phyloP scores from a whole-genome alignment of 2,113 vertebrate species.

The Asarcornis scutulata region DNA sequence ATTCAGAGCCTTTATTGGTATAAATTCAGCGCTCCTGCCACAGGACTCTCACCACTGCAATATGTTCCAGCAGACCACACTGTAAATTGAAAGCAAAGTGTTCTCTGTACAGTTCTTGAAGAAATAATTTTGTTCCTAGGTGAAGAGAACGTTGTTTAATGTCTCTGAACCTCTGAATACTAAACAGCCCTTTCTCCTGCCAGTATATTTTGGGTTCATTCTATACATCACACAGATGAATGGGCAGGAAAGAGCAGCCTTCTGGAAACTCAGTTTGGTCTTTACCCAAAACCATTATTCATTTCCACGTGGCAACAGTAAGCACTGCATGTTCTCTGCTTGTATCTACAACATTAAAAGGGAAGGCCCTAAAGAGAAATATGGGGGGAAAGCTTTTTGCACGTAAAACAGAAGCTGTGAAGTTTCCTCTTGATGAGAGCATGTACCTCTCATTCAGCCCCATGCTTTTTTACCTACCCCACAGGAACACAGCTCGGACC shows the following conservation, averaged over 20 bases:
- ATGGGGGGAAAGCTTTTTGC: not conserved
- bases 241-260: not conserved
- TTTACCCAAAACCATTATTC: slow-evolving; percentile 40
- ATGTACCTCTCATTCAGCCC: not conserved
- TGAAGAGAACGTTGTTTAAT: slow-evolving; percentile 38
- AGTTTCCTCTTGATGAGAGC: not conserved
- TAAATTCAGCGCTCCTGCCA: not conserved
- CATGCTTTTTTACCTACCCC: not conserved
- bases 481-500: not conserved
- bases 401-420: not conserved
- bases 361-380: not conserved
- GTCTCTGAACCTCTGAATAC: slow-evolving; percentile 37
- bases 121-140: slow-evolving; percentile 50
- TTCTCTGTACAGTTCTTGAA: slow-evolving; percentile 32
- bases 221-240: slow-evolving; percentile 14
- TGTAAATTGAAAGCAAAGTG: slow-evolving; percentile 42
- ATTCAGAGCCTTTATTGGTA: not conserved
- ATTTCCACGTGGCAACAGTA: not conserved
- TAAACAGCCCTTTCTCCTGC: slow-evolving; percentile 12
- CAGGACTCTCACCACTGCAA: not conserved
- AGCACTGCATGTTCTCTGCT: slow-evolving; percentile 1
- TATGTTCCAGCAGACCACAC: not conserved
- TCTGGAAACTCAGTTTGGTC: slow-evolving; percentile 47
- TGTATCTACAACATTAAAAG: not conserved
- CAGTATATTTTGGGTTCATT: not conserved